Percentiles rank a stretch among this genome's conserved stretches.
Evolutionary conservation across 2,888 invertebrate genomes (phyloP).

Genomic region (Plagiodera versicolora): DNA sequence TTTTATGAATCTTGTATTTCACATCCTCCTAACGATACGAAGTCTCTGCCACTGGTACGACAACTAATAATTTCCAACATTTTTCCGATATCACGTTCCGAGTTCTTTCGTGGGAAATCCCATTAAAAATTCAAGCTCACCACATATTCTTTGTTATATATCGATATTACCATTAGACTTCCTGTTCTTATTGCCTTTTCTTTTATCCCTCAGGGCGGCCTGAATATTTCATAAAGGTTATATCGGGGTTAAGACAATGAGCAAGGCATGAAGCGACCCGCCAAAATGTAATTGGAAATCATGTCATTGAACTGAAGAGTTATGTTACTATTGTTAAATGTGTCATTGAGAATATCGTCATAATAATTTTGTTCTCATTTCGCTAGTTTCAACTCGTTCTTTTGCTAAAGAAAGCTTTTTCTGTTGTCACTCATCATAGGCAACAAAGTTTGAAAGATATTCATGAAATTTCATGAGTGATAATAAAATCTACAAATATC

Average conservation of each 20-base stretch:
- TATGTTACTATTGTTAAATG: too few species aligned
- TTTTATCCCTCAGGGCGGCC: conserved; percentile 14
- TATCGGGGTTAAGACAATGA: neutral
- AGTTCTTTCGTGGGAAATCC: conserved; percentile 29
- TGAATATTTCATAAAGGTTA: conserved; percentile 10
- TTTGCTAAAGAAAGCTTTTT: too few species aligned
- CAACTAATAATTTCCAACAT: conserved; percentile 28
- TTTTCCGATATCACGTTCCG: conserved; percentile 34
- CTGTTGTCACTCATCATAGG: too few species aligned
- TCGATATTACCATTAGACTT: conserved; percentile 30
- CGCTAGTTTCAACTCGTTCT: too few species aligned
- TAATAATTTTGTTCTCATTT: too few species aligned
- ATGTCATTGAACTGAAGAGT: too few species aligned
- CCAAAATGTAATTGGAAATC: too few species aligned
- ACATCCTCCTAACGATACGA: neutral
- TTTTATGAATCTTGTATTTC: too few species aligned
- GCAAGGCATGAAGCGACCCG: neutral
- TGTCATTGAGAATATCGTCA: too few species aligned
- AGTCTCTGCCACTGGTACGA: neutral
- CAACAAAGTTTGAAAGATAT: too few species aligned
- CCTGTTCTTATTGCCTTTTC: conserved; percentile 21
- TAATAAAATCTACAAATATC: too few species aligned
- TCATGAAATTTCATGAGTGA: too few species aligned
- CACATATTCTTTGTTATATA: conserved; percentile 22
- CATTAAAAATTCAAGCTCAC: conserved; percentile 35